These are phyloP conservation scores for Paramormyrops hopkinsi DNA, from an alignment of 2,797 vertebrate genomes.

Conservation along the genomic window DNA sequence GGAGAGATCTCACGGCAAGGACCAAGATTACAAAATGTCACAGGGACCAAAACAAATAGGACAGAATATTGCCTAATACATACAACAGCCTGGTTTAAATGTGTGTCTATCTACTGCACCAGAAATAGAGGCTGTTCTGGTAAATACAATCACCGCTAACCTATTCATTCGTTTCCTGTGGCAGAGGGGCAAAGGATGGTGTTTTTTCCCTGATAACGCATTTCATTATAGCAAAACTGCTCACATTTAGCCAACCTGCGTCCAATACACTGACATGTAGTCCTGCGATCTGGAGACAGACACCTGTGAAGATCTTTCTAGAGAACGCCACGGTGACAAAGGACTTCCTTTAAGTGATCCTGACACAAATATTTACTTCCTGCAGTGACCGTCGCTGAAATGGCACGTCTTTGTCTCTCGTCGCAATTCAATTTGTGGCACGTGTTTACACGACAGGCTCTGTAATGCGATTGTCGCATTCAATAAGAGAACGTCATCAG, in stretches of 20 bases:
- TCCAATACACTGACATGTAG: background rate
- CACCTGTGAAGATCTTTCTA: background rate
- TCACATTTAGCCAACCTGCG: background rate
- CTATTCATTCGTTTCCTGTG: background rate
- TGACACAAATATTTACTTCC: conserved; percentile 17
- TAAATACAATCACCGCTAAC: background rate
- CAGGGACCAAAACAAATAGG: background rate
- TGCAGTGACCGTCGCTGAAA: background rate
- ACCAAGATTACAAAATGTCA: background rate
- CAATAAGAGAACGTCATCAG: conserved; percentile 48
- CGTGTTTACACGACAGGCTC: conserved; percentile 36
- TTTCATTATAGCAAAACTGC: conserved; percentile 20
- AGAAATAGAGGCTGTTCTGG: background rate
- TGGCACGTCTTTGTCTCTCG: background rate
- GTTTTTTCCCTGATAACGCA: background rate
- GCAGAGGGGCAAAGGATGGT: background rate
- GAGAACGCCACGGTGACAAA: background rate
- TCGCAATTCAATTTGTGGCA: conserved; percentile 28
- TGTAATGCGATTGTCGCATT: conserved; percentile 44
- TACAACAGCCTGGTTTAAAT: background rate
- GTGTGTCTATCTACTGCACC: background rate
- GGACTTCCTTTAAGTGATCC: background rate
- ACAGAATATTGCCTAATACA: background rate
- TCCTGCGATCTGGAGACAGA: background rate
- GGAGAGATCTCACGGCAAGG: background rate